phyloP scores from a whole-genome alignment of 2,888 invertebrate genomes.

The Diadromus collaris region DNA sequence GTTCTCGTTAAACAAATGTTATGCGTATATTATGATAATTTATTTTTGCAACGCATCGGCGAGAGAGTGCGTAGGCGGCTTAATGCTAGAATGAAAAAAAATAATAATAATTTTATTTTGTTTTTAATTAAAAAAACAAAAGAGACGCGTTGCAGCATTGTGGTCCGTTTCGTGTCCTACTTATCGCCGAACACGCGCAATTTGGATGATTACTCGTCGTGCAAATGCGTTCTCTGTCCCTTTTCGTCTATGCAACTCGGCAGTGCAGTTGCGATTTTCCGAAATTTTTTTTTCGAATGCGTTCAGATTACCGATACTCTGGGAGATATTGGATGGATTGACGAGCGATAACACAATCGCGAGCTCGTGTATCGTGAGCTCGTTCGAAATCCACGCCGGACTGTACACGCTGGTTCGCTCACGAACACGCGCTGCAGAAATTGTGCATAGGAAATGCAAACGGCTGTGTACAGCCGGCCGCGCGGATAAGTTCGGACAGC shows the following conservation, averaged over 20 bases:
- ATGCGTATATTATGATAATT: neutral
- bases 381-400: conserved; percentile 56
- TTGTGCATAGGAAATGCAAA: conserved; percentile 77
- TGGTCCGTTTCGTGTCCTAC: neutral
- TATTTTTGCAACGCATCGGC: conserved; percentile 2
- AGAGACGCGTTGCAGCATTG: neutral
- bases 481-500: conserved; percentile 74
- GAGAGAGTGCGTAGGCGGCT: neutral
- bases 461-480: conserved; percentile 48
- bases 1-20: neutral
- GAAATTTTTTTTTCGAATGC: conserved; percentile 14
- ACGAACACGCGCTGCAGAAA: conserved; percentile 70
- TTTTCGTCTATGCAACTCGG: neutral
- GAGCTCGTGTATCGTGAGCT: conserved; percentile 10
- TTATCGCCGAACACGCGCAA: conserved; percentile 20
- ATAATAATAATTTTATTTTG: neutral
- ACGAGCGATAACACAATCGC: conserved; percentile 3
- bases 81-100: neutral
- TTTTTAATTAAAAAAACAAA: neutral
- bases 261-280: neutral
- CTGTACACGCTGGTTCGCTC: conserved; percentile 61
- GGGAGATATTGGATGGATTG: neutral
- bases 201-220: conserved; percentile 31
- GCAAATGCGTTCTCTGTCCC: conserved; percentile 14
- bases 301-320: neutral